A percentile compares a stretch with the other conserved stretches of the same genome.
phyloP scores from a whole-genome alignment of 1,140 invertebrate species.

The Drosophila malerkotliana region DNA sequence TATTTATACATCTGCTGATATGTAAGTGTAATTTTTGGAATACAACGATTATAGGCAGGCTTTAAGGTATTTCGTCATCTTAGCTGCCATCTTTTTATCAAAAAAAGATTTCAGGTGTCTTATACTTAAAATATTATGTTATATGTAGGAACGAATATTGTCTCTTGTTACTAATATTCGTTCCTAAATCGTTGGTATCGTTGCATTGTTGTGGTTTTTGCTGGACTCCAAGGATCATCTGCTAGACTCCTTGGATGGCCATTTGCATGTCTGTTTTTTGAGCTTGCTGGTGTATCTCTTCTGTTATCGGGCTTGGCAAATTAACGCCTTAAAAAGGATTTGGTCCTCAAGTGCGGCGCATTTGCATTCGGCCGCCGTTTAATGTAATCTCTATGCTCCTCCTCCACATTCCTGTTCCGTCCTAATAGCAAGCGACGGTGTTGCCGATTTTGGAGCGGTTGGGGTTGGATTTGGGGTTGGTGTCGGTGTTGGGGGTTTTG shows the following conservation, averaged over 20 bases:
- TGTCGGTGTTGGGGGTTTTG: background rate
- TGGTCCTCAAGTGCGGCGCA: background rate
- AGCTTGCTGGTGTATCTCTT: background rate
- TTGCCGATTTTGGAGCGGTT: background rate
- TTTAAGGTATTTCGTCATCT: too few relatives aligned
- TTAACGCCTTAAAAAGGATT: constrained; percentile 5
- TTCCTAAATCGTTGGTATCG: background rate
- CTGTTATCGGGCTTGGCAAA: constrained; percentile 3
- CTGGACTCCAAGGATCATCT: background rate
- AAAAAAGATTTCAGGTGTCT: background rate
- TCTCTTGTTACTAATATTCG: background rate
- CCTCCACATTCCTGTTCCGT: background rate
- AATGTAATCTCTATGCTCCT: background rate
- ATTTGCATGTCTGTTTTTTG: background rate
- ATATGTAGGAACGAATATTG: background rate
- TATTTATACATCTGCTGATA: too few relatives aligned
- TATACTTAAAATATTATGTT: too few relatives aligned
- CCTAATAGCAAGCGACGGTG: background rate
- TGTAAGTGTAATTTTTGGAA: too few relatives aligned
- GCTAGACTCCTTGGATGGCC: background rate
- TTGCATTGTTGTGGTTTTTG: background rate
- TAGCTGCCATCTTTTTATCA: too few relatives aligned
- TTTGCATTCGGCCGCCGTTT: background rate
- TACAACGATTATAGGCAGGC: too few relatives aligned
- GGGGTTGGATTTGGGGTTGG: background rate